Evolutionary conservation across 1,140 invertebrate genomes (phyloP).

Genomic region (Sarcophaga bullata): DNA sequence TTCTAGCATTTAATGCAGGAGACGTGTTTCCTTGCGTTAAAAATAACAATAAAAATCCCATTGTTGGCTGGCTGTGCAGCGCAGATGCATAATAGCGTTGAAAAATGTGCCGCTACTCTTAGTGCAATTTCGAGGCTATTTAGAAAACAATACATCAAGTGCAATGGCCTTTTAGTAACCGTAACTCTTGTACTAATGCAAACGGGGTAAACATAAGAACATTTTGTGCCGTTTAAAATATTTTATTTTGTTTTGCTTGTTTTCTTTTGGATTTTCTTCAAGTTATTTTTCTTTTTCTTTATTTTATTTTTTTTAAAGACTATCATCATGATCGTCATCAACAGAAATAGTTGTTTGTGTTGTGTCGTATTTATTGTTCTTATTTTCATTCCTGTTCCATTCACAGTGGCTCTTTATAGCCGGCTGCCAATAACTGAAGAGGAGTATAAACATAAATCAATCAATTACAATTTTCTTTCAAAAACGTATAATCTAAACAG

Average conservation of each 20-base stretch:
- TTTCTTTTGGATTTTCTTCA: too few relatives aligned
- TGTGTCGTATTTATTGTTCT: constrained; percentile 11
- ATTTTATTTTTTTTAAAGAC: not conserved
- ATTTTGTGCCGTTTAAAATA: not conserved
- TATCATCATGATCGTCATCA: not conserved
- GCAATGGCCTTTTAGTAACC: not conserved
- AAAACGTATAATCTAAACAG: constrained; percentile 14
- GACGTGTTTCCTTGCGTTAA: too few relatives aligned
- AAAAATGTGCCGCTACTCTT: not conserved
- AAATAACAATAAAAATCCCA: not conserved
- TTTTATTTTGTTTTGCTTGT: not conserved
- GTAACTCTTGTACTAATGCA: not conserved
- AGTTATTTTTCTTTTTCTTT: too few relatives aligned
- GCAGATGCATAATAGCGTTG: not conserved
- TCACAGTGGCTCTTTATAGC: not conserved
- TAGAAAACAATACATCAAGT: constrained; percentile 22
- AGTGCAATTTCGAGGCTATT: not conserved
- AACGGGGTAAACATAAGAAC: not conserved
- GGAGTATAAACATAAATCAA: constrained; percentile 26
- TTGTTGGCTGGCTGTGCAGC: not conserved
- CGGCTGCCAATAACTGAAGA: not conserved
- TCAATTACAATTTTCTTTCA: constrained; percentile 24
- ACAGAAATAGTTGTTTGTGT: not conserved
- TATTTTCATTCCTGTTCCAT: not conserved
- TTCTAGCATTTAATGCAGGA: too few relatives aligned